phyloP scores from a whole-genome alignment of 2,888 invertebrate genomes.

The Lysandra coridon region DNA sequence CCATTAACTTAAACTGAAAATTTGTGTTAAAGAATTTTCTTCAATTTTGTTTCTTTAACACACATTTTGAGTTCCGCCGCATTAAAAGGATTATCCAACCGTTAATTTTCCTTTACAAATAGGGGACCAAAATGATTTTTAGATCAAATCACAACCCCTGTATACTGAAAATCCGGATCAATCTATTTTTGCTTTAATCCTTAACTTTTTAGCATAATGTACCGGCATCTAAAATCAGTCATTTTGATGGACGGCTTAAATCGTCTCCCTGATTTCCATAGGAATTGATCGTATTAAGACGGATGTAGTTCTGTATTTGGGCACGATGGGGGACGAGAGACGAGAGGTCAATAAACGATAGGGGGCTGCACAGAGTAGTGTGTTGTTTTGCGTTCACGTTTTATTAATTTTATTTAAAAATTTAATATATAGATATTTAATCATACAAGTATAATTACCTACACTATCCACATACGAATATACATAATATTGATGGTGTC shows the following conservation, averaged over 20 bases:
- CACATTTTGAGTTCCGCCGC: background rate
- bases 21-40: background rate
- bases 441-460: no score
- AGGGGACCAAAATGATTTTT: background rate
- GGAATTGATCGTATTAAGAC: conserved; percentile 50
- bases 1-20: background rate
- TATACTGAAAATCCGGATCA: background rate
- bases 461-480: no score
- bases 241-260: conserved; percentile 17
- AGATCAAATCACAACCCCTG: background rate
- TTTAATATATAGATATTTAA: no score
- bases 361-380: conserved; percentile 47
- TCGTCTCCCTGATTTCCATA: conserved; percentile 37
- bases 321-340: conserved; percentile 66
- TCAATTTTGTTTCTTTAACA: background rate
- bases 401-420: no score
- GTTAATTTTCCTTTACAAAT: background rate
- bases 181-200: background rate
- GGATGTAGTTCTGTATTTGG: conserved; percentile 52
- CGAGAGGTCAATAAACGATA: conserved; percentile 67
- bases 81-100: background rate
- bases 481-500: no score
- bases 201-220: conserved; percentile 11
- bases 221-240: conserved; percentile 1
- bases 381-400: background rate